A percentile compares a stretch with the other conserved stretches of the same genome.
phyloP scores from a whole-genome alignment of 2,113 vertebrate species.

The Erpornis zantholeuca region DNA sequence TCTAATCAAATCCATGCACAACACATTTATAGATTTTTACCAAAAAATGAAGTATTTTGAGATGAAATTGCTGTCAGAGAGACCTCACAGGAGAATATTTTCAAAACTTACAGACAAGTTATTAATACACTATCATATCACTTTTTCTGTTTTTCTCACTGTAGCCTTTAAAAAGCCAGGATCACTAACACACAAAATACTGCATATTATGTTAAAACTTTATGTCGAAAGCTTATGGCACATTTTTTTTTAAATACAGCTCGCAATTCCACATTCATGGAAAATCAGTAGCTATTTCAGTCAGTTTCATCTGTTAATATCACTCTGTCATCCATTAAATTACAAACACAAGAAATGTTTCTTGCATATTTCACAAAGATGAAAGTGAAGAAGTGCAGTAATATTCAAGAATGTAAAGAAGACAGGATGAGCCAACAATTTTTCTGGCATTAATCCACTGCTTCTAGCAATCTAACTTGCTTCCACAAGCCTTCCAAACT shows the following conservation, averaged over 20 bases:
- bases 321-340: conserved; percentile 30
- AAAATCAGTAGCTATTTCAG: conserved; percentile 3
- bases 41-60: conserved; percentile 49
- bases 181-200: conserved; percentile 55
- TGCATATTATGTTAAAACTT: conserved; percentile 31
- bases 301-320: not conserved
- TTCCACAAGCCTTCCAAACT: conserved; percentile 13
- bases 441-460: conserved; percentile 17
- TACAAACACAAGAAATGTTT: conserved; percentile 42
- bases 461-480: not conserved
- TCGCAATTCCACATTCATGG: conserved; percentile 41
- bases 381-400: conserved; percentile 68
- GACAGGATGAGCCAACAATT: conserved; percentile 5
- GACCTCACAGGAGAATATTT: conserved; percentile 43
- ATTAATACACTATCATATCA: conserved; percentile 18
- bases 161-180: conserved; percentile 35
- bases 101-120: conserved; percentile 60
- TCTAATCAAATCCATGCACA: conserved; percentile 65
- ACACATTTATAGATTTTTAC: conserved; percentile 49
- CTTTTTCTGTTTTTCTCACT: not conserved
- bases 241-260: conserved; percentile 29
- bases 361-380: conserved; percentile 72
- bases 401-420: conserved; percentile 55
- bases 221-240: conserved; percentile 59
- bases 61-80: conserved; percentile 49